phyloP scores from a whole-genome alignment of 2,888 invertebrate genomes.

The Boloria selene region DNA sequence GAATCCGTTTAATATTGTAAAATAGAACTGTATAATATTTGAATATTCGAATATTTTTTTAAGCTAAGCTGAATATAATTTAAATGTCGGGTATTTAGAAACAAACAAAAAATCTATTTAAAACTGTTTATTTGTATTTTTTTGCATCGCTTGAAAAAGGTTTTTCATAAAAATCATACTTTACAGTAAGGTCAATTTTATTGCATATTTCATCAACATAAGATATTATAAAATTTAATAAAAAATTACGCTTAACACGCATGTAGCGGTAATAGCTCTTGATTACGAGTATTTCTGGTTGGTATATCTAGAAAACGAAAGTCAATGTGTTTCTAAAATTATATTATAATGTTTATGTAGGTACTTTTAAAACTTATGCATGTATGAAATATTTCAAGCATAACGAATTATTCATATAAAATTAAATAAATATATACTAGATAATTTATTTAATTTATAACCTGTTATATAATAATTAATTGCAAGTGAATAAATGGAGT shows the following conservation, averaged over 20 bases:
- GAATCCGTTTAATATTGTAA: too few species aligned
- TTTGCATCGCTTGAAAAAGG: too few species aligned
- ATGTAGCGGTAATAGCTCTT: constrained; percentile 10
- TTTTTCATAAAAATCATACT: too few species aligned
- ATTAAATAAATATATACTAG: too few species aligned
- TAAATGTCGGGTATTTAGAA: too few species aligned
- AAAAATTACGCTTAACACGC: constrained; percentile 13
- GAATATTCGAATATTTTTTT: too few species aligned
- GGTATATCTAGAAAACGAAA: constrained; percentile 24
- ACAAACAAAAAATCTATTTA: too few species aligned
- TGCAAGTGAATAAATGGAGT: too few species aligned
- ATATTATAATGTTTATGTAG: constrained; percentile 10
- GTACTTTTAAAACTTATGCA: constrained; percentile 6
- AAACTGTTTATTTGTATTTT: too few species aligned
- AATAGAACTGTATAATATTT: too few species aligned
- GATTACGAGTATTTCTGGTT: constrained; percentile 16
- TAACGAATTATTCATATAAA: not conserved
- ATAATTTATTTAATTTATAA: not conserved
- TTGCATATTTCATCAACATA: not conserved
- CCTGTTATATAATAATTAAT: not conserved
- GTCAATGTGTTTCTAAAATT: constrained; percentile 3
- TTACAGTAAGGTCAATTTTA: too few species aligned
- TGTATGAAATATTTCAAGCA: not conserved
- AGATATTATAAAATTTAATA: constrained; percentile 1
- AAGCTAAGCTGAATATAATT: too few species aligned